These are phyloP conservation scores for Platyscapa corneri DNA, from an alignment of 1,140 invertebrate genomes.

Conservation along the genomic window DNA sequence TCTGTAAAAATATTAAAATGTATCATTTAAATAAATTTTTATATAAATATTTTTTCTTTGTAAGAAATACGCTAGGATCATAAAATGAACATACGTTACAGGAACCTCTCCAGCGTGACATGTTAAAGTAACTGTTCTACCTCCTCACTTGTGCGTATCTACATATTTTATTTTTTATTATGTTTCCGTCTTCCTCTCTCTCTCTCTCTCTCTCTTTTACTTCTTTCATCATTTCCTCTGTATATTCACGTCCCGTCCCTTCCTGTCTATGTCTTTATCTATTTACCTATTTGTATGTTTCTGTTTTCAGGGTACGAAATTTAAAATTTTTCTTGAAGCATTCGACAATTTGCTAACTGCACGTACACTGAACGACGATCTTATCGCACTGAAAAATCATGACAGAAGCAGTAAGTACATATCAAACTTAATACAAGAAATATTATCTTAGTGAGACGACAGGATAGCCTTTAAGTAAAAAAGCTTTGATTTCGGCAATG, in stretches of 20 bases:
- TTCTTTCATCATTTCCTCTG: too few species aligned
- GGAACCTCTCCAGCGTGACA: background rate
- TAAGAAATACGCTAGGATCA: background rate
- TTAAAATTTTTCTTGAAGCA: constrained; percentile 2
- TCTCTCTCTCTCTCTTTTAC: background rate
- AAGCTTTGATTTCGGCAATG: constrained; percentile 10
- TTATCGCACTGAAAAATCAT: constrained; percentile 48
- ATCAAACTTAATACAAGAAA: constrained; percentile 59
- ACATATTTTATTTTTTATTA: background rate
- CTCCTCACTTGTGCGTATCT: background rate
- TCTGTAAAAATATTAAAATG: too few species aligned
- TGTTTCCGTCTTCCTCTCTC: background rate
- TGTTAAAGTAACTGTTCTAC: background rate
- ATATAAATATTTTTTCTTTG: background rate
- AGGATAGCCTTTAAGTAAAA: background rate
- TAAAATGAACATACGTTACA: background rate
- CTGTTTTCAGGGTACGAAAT: background rate
- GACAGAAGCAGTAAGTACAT: constrained; percentile 58
- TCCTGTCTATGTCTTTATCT: too few species aligned
- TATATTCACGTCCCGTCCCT: too few species aligned
- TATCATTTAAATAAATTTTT: background rate
- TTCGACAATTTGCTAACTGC: constrained; percentile 21
- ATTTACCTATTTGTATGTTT: background rate
- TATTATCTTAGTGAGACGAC: constrained; percentile 57
- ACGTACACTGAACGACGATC: constrained; percentile 36